Evolutionary conservation across 2,888 invertebrate genomes (phyloP).

Genomic region (Morpho helenor): DNA sequence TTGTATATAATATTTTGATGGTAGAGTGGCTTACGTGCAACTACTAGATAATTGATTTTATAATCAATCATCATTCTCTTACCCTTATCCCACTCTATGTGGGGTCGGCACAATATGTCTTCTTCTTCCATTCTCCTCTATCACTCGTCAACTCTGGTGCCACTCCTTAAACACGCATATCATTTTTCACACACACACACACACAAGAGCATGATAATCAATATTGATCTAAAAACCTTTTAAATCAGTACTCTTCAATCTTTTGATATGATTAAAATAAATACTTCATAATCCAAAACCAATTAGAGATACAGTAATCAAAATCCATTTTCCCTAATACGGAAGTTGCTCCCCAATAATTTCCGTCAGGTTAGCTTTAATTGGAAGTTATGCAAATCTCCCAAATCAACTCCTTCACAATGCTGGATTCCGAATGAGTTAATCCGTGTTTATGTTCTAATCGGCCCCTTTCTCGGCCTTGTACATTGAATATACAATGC

Average conservation of each 20-base stretch:
- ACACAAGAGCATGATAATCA: no score
- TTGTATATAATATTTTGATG: no score
- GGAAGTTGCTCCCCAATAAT: conserved; percentile 64
- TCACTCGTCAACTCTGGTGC: no score
- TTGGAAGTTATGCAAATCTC: conserved; percentile 80
- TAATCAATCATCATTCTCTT: no score
- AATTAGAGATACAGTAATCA: conserved; percentile 17
- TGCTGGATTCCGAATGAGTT: conserved; percentile 78
- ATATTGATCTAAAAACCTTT: no score
- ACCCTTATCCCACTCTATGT: no score
- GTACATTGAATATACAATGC: conserved; percentile 74
- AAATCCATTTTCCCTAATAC: conserved; percentile 33
- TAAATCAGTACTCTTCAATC: not conserved
- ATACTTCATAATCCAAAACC: conserved; percentile 4
- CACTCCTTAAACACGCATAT: no score
- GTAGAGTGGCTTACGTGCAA: no score
- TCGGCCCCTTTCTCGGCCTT: conserved; percentile 73
- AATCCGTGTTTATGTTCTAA: conserved; percentile 78
- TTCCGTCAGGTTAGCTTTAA: conserved; percentile 74
- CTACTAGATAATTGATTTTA: no score
- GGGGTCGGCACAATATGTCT: no score
- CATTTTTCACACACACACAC: no score
- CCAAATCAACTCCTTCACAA: conserved; percentile 76
- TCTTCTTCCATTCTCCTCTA: no score
- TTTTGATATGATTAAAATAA: not conserved